A percentile compares a stretch with the other conserved stretches of the same genome.
These are phyloP conservation scores for Psilopsiagon aurifrons DNA, from an alignment of 2,113 vertebrate genomes.

Conservation along the genomic window DNA sequence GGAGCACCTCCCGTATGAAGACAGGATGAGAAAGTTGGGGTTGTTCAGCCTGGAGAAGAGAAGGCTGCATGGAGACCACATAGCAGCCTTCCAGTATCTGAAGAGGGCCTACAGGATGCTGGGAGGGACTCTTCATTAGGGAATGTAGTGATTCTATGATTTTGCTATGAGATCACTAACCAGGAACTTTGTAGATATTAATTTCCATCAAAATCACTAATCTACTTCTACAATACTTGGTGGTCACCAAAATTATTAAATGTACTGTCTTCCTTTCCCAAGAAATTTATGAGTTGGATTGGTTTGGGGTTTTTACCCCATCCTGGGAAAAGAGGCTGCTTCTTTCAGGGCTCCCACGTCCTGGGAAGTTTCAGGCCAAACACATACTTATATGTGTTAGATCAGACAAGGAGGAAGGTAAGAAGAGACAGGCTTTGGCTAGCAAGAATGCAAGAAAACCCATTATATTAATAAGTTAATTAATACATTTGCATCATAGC, in stretches of 20 bases:
- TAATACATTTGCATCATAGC: background rate
- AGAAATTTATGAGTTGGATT: background rate
- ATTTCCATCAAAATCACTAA: background rate
- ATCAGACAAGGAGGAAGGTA: background rate
- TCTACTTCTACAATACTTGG: background rate
- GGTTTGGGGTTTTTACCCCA: accelerated
- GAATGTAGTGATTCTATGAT: background rate
- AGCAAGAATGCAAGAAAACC: background rate
- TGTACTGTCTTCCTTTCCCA: background rate
- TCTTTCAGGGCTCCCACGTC: background rate
- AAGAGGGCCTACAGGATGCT: too few relatives aligned
- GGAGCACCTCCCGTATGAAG: too few relatives aligned
- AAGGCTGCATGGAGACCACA: too few relatives aligned
- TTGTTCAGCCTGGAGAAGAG: too few relatives aligned
- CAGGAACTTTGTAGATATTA: background rate
- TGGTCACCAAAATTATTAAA: background rate
- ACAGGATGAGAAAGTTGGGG: too few relatives aligned
- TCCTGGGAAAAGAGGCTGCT: background rate
- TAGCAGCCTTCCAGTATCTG: too few relatives aligned
- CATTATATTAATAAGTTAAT: background rate
- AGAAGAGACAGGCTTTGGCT: background rate
- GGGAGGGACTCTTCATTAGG: too few relatives aligned
- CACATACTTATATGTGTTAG: accelerated
- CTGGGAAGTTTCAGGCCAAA: background rate
- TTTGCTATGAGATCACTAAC: background rate